A percentile compares a stretch with the other conserved stretches of the same genome.
Conservation (phyloP, 2,888 invertebrate genomes). For the Drosophila ezoana region DNA sequence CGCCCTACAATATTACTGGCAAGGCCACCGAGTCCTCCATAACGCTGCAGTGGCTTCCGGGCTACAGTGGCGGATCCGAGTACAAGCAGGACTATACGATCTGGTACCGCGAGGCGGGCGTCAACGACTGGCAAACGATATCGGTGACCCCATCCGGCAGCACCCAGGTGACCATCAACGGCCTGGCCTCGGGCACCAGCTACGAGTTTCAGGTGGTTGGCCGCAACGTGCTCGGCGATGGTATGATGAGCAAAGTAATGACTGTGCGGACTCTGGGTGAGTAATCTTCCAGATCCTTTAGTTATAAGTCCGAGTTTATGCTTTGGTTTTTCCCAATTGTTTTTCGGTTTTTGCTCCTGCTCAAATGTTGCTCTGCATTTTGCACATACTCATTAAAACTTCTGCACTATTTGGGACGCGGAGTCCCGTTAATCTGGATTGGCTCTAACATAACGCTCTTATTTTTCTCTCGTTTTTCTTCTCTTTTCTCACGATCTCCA, state of each 20-base stretch:
- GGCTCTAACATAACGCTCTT: slow-evolving; percentile 78
- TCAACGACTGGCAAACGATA: slow-evolving; percentile 96
- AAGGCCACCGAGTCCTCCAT: slow-evolving; percentile 95
- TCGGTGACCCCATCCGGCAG: slow-evolving; percentile 96
- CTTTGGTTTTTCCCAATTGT: slow-evolving; percentile 43
- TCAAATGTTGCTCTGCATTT: slow-evolving; percentile 46
- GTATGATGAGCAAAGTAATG: slow-evolving; percentile 97
- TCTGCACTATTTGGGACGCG: slow-evolving; percentile 46
- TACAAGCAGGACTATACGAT: slow-evolving; percentile 98
- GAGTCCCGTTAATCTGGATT: slow-evolving; percentile 61
- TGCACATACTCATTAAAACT: slow-evolving; percentile 55
- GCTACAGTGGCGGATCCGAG: slow-evolving; percentile 97
- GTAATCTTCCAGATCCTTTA: slow-evolving; percentile 50
- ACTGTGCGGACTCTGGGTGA: slow-evolving; percentile 95
- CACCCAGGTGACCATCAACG: slow-evolving; percentile 95
- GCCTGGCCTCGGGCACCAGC: slow-evolving; percentile 94
- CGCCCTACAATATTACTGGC: slow-evolving; percentile 97
- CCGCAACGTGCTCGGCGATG: slow-evolving; percentile 96
- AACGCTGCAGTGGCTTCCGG: slow-evolving; percentile 96
- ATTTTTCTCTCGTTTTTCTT: slow-evolving; percentile 76
- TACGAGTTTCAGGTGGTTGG: slow-evolving; percentile 99
- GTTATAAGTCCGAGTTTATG: slow-evolving; percentile 27
- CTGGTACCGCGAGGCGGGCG: slow-evolving; percentile 96
- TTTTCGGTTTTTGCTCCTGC: slow-evolving; percentile 22
- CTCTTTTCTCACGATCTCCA: slow-evolving; percentile 73